A percentile compares a stretch with the other conserved stretches of the same genome.
phyloP scores from a whole-genome alignment of 2,888 invertebrate species.

The Apamea monoglypha region DNA sequence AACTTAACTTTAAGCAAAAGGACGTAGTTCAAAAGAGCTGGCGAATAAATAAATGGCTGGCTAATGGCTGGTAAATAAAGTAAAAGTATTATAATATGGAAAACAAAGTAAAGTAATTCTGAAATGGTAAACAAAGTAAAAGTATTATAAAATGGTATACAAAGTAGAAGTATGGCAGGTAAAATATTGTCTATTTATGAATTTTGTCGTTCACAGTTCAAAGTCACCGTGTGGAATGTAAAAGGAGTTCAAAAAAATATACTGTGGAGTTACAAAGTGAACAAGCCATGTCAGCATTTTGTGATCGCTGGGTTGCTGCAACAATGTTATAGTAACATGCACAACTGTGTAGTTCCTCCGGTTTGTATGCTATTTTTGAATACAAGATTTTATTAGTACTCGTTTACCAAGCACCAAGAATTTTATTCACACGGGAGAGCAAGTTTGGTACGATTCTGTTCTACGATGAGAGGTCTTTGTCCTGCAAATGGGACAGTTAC shows the following conservation, averaged over 20 bases:
- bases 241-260: conserved; percentile 50
- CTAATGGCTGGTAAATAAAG: no score
- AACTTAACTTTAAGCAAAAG: neutral
- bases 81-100: neutral
- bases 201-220: conserved; percentile 5
- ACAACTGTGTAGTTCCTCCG: conserved; percentile 55
- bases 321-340: conserved; percentile 23
- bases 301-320: conserved; percentile 42
- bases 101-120: neutral
- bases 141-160: neutral
- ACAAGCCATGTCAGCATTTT: conserved; percentile 68
- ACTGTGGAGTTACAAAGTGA: conserved; percentile 64
- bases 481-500: neutral
- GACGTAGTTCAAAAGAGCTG: no score
- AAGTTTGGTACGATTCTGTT: neutral
- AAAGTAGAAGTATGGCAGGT: neutral
- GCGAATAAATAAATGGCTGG: no score
- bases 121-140: neutral
- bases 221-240: conserved; percentile 51
- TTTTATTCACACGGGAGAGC: neutral
- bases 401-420: neutral
- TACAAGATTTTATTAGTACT: conserved; percentile 13
- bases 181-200: neutral
- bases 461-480: neutral
- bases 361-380: conserved; percentile 44